Evolutionary conservation across 2,113 vertebrate species (phyloP).

Genomic region (Zosterops borbonicus): DNA sequence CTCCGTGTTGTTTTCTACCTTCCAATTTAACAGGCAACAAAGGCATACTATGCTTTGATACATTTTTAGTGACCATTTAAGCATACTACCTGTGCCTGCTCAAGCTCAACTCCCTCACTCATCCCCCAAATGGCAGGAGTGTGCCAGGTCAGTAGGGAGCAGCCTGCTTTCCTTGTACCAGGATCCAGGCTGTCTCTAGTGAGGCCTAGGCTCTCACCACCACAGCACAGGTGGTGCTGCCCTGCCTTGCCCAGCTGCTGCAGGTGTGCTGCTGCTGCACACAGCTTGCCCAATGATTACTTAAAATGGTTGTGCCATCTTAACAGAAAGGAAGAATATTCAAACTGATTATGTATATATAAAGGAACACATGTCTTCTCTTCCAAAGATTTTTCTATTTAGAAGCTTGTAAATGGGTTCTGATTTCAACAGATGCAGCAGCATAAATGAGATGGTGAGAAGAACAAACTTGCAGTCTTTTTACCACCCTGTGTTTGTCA

Average conservation of each 20-base stretch:
- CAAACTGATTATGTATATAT: neutral
- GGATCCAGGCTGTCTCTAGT: neutral
- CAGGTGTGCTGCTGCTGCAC: neutral
- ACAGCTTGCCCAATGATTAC: too few relatives aligned
- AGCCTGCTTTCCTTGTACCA: neutral
- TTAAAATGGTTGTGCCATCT: neutral
- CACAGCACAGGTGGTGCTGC: neutral
- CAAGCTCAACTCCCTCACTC: neutral
- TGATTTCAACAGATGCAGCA: neutral
- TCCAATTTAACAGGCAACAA: neutral
- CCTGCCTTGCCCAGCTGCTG: neutral
- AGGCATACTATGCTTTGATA: fast-evolving
- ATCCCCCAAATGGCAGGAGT: neutral
- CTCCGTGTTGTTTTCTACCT: neutral
- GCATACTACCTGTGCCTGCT: neutral
- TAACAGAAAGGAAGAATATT: neutral
- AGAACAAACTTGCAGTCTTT: neutral
- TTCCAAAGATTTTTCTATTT: neutral
- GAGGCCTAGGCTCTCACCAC: neutral
- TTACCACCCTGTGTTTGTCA: neutral
- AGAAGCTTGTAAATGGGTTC: neutral
- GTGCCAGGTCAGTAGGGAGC: neutral
- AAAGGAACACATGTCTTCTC: neutral
- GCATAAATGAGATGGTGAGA: neutral
- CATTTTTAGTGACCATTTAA: neutral